A percentile compares a stretch with the other conserved stretches of the same genome.
These are phyloP conservation scores for Thermophis baileyi DNA, from an alignment of 2,113 vertebrate species.

Conservation along the genomic window DNA sequence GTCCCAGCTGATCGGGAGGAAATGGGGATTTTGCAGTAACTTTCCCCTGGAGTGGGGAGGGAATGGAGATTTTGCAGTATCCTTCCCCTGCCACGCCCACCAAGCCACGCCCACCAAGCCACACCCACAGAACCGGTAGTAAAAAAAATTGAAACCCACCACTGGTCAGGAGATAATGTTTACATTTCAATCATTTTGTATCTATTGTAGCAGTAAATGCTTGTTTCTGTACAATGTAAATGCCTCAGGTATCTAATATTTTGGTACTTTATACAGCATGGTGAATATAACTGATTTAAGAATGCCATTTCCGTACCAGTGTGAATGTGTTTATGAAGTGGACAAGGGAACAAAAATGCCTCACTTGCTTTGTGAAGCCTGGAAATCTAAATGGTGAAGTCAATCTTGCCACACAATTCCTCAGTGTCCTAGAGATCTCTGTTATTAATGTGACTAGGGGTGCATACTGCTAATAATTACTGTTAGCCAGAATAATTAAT, in stretches of 20 bases:
- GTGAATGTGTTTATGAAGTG: slow-evolving; percentile 5
- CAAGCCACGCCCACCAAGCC: too few relatives aligned
- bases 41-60: too few relatives aligned
- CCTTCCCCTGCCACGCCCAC: too few relatives aligned
- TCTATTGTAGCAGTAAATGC: not conserved
- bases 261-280: not conserved
- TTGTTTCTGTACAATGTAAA: not conserved
- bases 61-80: too few relatives aligned
- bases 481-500: slow-evolving; percentile 81
- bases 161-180: not conserved
- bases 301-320: not conserved
- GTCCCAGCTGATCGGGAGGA: too few relatives aligned
- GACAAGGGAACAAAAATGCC: slow-evolving; percentile 35
- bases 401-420: slow-evolving; percentile 72
- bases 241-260: not conserved
- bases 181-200: not conserved
- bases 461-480: slow-evolving; percentile 80
- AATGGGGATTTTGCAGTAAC: too few relatives aligned
- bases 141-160: too few relatives aligned
- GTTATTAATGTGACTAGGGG: slow-evolving; percentile 78
- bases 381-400: slow-evolving; percentile 60
- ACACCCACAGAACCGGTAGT: too few relatives aligned
- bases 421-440: slow-evolving; percentile 74
- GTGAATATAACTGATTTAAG: slow-evolving; percentile 14
- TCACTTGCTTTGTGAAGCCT: slow-evolving; percentile 55